Base-by-base conservation (phyloP, 92 coral and sea anemone genomes). In the Micromussa lordhowensis region DNA sequence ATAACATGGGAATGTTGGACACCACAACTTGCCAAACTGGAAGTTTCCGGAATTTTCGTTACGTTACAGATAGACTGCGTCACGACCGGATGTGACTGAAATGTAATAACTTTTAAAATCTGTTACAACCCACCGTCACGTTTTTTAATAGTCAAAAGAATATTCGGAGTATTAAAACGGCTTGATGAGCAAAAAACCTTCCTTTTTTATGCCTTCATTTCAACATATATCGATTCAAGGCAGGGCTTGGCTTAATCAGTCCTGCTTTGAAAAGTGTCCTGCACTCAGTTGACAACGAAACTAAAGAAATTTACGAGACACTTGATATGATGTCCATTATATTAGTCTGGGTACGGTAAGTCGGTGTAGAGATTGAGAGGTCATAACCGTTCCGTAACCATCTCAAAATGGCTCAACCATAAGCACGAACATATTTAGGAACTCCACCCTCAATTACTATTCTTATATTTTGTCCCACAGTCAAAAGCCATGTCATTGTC, bases 11-110 rank as follows among this genome's bases (percentile, higher is more conserved):
- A n/a, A 18, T 74, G n/a, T 74, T 54, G 26, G 38, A 38, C 81
- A 57, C 88, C 81, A 84, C 21, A 74, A 75, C 88, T 74, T 59
- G 58, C 48, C 7, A 73, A 72, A 55, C 79, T 51, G 79, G 24
- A 73, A 31, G 70, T 84, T 74, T 24, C 80, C 16, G 87, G 80
- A 84, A 71, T 15, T 6, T 84, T n/a, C 57, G 78, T 31, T 38
- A 49, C 68, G 75, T 28, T 40, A 72, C 51, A 31, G 32, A 51
- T 26, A 35, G 73, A 21, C 19, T 58, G 57, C 55, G 86, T 82
- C 58, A 68, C 77, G 26, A 73, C 69, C 69, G 69, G 69, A 63
- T 63, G 69, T 63, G 69, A 63, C 2, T 63, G 69, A 63, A 63
- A 63, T 63, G 69, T 24, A 24, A 63, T 63, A 22, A 63, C 29